Base-by-base conservation (phyloP, 2,113 vertebrate genomes). In the Tragelaphus buxtoni region DNA sequence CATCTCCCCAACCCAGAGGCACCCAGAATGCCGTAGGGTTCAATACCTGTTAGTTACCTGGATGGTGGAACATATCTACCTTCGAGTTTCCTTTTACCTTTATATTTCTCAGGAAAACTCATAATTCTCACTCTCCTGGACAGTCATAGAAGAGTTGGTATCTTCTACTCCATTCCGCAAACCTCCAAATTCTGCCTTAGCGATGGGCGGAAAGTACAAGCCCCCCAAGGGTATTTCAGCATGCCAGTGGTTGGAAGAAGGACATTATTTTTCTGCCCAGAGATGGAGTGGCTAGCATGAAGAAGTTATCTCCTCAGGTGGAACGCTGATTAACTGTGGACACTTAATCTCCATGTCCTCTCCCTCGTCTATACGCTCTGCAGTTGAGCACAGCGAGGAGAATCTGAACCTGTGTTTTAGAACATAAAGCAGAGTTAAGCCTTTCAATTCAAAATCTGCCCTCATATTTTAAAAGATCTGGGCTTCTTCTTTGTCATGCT, bases 1-100 rank as follows among this genome's bases (percentile, higher is more conserved):
- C 53, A 1, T 8, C 4, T 39, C 51, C 32, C 17, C 24, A 32
- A 17, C 24, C 39, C 30, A 24, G 77, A 10, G 12, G 30, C 3
- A 11, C 24, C 9, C 24, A 11, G 20, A 39, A n/a, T 1, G 0
- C 14, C 4, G 1, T 0, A 5, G 5, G 4, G 4, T 7, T 45
- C 4, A 2, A 10, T 6, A 17, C 42, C 39, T 39, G 3, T 8
- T 6, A 76, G 51, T 8, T 7, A 5, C 39, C 61, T 45, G 20
- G n/a, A 58, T 13, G 11, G 45, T 17, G 14, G 30, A 65, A 35
- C 2, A 58, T 47, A 51, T 16, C 30, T 30, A 3, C 7, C 18
- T 42, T 65, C 26, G 53, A 30, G 35, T 30, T 92, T 30, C 49
- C 42, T 80, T 49, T 42, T 42, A 35, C 35, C 4, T 24, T 5